Conservation (phyloP, 92 coral and sea anemone species). For the Chrysogorgia sp. region DNA sequence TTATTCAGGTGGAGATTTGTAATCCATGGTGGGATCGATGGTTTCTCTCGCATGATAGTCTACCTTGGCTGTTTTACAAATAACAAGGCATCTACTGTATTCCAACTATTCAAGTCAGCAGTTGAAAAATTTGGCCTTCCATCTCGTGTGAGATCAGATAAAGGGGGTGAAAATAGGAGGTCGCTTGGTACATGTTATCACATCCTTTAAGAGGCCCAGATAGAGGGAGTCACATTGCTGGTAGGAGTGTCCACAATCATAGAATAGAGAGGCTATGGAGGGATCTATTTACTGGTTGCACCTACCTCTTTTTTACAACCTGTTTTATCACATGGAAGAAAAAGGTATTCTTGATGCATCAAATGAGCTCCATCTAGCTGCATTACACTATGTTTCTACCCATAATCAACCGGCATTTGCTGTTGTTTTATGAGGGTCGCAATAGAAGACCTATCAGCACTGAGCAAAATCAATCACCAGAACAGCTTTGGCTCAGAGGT, state of each 20-base stretch:
- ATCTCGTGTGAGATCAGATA: too few relatives aligned
- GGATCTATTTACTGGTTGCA: background rate
- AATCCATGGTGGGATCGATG: too few relatives aligned
- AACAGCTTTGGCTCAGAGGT: background rate
- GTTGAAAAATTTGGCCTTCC: background rate
- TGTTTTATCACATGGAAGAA: too few relatives aligned
- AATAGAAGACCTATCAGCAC: background rate
- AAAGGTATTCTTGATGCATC: too few relatives aligned
- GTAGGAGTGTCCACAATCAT: too few relatives aligned
- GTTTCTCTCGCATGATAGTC: too few relatives aligned
- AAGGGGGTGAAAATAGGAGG: background rate
- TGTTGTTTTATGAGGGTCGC: background rate
- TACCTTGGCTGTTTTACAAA: too few relatives aligned
- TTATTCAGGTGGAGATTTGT: too few relatives aligned
- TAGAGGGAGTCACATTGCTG: too few relatives aligned
- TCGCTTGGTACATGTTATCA: background rate
- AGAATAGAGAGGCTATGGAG: constrained; percentile 1
- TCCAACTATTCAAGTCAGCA: background rate
- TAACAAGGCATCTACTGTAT: background rate
- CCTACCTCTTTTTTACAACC: background rate
- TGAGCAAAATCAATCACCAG: background rate
- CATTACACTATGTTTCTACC: background rate
- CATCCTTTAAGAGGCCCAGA: background rate
- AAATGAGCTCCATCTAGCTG: background rate
- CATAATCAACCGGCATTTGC: background rate